Evolutionary conservation across 2,888 invertebrate species (phyloP).

Genomic region (Perdita meconis): DNA sequence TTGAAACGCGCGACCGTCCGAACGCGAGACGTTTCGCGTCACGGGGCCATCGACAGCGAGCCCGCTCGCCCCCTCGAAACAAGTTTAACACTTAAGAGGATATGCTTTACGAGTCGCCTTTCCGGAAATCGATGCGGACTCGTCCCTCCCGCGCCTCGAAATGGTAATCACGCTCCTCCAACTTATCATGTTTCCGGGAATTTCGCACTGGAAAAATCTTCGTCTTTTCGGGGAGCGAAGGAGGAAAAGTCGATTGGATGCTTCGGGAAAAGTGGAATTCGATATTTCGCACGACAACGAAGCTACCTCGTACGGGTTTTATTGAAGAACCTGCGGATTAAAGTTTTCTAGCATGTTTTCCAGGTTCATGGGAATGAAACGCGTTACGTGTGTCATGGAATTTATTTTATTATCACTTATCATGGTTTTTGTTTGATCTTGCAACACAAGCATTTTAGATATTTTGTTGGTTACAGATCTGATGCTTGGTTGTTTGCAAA

Average conservation of each 20-base stretch:
- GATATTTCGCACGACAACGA: neutral
- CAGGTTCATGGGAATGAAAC: too few relatives aligned
- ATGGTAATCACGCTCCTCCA: constrained; percentile 19
- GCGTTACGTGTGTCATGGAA: too few relatives aligned
- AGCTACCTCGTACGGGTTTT: neutral
- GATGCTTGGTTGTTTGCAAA: too few relatives aligned
- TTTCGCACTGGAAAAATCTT: too few relatives aligned
- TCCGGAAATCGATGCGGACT: constrained; percentile 29
- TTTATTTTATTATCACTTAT: too few relatives aligned
- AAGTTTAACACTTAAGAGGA: constrained; percentile 39
- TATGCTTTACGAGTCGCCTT: constrained; percentile 13
- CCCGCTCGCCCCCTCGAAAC: constrained; percentile 26
- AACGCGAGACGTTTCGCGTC: constrained; percentile 42
- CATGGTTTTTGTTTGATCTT: too few relatives aligned
- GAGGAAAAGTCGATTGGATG: neutral
- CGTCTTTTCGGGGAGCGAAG: neutral
- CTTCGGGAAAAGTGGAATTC: neutral
- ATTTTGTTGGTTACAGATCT: too few relatives aligned
- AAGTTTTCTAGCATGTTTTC: too few relatives aligned
- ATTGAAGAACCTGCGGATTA: too few relatives aligned
- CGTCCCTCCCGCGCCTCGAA: neutral
- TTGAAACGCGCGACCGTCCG: constrained; percentile 67
- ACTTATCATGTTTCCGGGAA: constrained; percentile 6
- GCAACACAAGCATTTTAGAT: too few relatives aligned
- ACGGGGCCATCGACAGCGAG: constrained; percentile 36